Evolutionary conservation across 2,113 vertebrate species (phyloP).

Genomic region (Cygnus atratus): DNA sequence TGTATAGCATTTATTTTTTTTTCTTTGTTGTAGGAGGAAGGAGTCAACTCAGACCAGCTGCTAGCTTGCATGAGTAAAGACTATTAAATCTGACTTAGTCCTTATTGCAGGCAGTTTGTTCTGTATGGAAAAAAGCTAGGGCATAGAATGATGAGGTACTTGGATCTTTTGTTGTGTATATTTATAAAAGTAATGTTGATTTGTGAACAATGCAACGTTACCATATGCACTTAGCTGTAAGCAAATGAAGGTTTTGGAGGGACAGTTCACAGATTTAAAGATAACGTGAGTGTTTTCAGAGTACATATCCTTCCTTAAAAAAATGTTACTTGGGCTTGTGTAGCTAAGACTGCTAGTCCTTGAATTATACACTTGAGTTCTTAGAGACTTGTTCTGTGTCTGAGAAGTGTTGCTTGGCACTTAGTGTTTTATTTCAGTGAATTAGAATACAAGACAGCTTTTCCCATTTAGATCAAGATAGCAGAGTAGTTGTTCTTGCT

Average conservation of each 20-base stretch:
- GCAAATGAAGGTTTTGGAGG: not conserved
- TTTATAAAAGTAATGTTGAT: not conserved
- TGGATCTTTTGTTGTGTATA: not conserved
- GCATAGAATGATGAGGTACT: not conserved
- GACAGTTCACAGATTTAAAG: not conserved
- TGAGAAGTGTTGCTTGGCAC: not conserved
- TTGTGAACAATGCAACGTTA: not conserved
- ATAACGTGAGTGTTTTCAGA: not conserved
- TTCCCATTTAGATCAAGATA: not conserved
- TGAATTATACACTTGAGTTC: not conserved
- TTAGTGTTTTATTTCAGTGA: not conserved
- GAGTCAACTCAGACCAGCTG: not conserved
- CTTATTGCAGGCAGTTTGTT: not conserved
- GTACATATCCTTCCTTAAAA: not conserved
- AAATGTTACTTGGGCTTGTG: not conserved
- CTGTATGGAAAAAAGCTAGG: not conserved
- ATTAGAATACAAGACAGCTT: not conserved
- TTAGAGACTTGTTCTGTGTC: not conserved
- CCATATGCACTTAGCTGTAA: not conserved
- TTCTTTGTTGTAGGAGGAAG: not conserved
- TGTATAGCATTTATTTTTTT: not conserved
- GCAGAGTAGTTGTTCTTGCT: not conserved
- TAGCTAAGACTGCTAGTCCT: not conserved
- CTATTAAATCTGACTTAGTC: not conserved
- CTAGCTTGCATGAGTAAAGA: not conserved